Evolutionary conservation across 2,797 vertebrate genomes (phyloP), one percentile per base, ranked within the genome.

Genomic region (Hippocampus kuda): DNA sequence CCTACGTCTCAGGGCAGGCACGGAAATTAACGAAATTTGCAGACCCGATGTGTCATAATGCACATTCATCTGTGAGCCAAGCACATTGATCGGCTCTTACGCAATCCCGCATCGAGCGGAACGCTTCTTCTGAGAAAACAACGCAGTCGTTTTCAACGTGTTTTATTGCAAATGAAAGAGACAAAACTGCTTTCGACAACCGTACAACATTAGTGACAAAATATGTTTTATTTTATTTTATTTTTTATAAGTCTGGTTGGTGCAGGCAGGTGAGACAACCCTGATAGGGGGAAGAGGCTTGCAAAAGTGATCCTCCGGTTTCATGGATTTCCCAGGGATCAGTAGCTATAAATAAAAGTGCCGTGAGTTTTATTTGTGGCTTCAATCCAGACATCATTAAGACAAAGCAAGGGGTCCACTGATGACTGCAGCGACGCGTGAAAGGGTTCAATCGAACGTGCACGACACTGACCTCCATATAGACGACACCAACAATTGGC

Each of bases 121-220:
- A 41, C 38, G 13, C 38, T 42, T 42, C 61, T 42, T 60, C 15
- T 34, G 59, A 65, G 22, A 46, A 27, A 65, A 64, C 3, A 46
- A 48, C 16, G 15, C 41, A 24, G 15, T 7, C 24, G 4, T 57
- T 67, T 67, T 67, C 49, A 42, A 8, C 6, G 56, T 48, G 38
- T 92, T 95, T 97, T 95, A 95, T 95, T 96, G 92, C 18, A 71
- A 92, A 96, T 92, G 95, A 89, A 94, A 93, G 77, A 66, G 69
- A 85, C 92, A 94, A 92, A 91, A 88, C 84, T 81, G 81, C 83
- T 82, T 87, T 87, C 71, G 85, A 79, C 76, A 87, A 85, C 85
- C 86, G 84, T 81, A 89, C 92, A 92, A 91, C 93, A 91, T 84
- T 79, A 84, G 85, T 89, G 85, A 86, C 87, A 87, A 87, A 87